Conservation (phyloP, 2,888 invertebrate species). For the Spicauda simplicius region DNA sequence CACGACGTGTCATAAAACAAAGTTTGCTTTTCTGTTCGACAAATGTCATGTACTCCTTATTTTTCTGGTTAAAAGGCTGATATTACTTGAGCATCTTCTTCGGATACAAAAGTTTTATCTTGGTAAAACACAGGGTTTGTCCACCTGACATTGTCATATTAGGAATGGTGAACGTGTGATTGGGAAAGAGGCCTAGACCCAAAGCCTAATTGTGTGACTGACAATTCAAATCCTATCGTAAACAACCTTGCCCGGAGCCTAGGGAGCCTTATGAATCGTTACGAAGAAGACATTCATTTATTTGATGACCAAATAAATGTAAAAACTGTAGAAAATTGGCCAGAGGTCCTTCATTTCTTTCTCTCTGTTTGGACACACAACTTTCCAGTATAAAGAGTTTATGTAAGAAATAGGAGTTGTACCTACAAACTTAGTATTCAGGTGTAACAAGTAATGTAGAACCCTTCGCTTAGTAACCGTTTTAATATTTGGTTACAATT, state of each 20-base stretch:
- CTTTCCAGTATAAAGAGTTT: no score
- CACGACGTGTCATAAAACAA: conserved; percentile 52
- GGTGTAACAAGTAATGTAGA: no score
- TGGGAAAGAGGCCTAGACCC: conserved; percentile 49
- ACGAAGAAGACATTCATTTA: background rate
- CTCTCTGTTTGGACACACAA: no score
- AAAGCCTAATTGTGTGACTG: conserved; percentile 23
- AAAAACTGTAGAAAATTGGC: no score
- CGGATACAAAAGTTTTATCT: conserved; percentile 30
- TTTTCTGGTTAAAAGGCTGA: conserved; percentile 35
- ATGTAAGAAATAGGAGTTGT: no score
- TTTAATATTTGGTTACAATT: no score
- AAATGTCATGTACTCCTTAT: conserved; percentile 37
- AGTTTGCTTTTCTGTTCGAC: conserved; percentile 26
- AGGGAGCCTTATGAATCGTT: background rate
- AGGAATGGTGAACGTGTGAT: conserved; percentile 66
- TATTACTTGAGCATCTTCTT: conserved; percentile 29
- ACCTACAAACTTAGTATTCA: no score
- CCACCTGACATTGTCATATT: conserved; percentile 74
- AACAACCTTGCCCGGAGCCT: conserved; percentile 18
- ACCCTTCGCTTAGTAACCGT: no score
- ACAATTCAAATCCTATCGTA: conserved; percentile 15
- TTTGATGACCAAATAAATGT: background rate
- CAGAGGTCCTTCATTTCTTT: background rate
- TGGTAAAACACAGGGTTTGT: conserved; percentile 56